Conservation (phyloP, 2,888 invertebrate species). For the Patella depressa region DNA sequence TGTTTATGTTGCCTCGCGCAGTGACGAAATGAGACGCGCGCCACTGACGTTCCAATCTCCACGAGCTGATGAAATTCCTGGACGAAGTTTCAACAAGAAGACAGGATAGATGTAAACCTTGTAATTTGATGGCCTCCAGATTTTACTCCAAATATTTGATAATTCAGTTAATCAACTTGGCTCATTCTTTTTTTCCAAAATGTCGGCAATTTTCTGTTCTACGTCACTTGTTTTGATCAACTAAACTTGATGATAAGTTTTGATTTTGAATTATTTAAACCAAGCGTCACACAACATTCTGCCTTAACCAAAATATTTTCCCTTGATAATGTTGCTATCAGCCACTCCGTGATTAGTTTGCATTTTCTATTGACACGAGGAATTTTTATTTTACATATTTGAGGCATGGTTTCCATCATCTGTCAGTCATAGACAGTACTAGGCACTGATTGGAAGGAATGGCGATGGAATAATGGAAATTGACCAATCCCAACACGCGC, state of each 20-base stretch:
- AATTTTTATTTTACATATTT: constrained; percentile 10
- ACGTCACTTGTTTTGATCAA: neutral
- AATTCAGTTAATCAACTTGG: neutral
- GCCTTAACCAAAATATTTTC: neutral
- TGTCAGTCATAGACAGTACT: neutral
- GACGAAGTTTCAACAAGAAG: neutral
- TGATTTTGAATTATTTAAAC: neutral
- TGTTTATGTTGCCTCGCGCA: neutral
- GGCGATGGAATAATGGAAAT: neutral
- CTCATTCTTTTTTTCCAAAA: too few relatives aligned
- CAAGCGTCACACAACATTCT: neutral
- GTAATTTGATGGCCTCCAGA: neutral
- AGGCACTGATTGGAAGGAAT: neutral
- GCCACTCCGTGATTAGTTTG: neutral
- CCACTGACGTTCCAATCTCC: neutral
- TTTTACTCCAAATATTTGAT: neutral
- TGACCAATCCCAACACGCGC: neutral
- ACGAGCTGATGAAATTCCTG: neutral
- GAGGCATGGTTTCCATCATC: neutral
- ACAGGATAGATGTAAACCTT: neutral
- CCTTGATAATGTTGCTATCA: neutral
- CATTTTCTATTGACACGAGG: constrained; percentile 6
- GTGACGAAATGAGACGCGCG: neutral
- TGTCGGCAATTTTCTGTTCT: neutral
- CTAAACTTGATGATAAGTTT: neutral